Base-by-base conservation (phyloP, 2,113 vertebrate species). In the Crocuta crocuta region DNA sequence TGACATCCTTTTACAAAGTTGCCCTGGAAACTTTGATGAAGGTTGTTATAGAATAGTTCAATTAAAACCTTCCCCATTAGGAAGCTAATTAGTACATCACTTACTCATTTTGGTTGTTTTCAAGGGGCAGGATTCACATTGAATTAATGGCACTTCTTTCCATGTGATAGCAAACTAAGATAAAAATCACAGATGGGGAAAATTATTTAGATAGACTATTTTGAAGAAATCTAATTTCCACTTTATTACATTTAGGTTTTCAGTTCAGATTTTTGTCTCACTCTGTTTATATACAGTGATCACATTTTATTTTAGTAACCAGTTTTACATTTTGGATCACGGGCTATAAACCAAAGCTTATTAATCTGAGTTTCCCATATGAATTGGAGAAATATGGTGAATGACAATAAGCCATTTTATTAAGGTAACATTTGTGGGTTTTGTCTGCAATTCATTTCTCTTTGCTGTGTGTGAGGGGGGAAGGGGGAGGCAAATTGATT, bases 21-120 rank as follows among this genome's bases (percentile, higher is more conserved):
- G 84, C 86, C 97, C 96, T 98, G 94, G 97, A 97, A 98, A 97
- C 94, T 97, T 92, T 96, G 61, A 88, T 97, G 66, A 89, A 97
- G 97, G 35, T 91, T 92, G 79, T 98, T 83, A 85, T 81, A 97
- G 98, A 97, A 95, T 31, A 79, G 84, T 86, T 96, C 86, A 96
- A 97, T 97, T 98, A 15, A 88, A 94, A 96, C 28, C 76, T 96
- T 96, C 86, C 83, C 74, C 81, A 89, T 98, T 97, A 94, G 83
- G 82, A 94, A 98, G 83, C 55, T 97, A 98, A 97, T 98, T 97
- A 98, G 96, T 81, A 26, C 76, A 94, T 97, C 91, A 84, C 71
- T 92, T 97, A 97, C 65, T 88, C 95, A 88, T 95, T 97, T 98
- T 65, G 58, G 83, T 92, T 91, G 65, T 97, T 97, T 98, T 95